These are phyloP conservation scores for Marmota flaviventris DNA, from an alignment of 2,113 vertebrate species.

Conservation along the genomic window DNA sequence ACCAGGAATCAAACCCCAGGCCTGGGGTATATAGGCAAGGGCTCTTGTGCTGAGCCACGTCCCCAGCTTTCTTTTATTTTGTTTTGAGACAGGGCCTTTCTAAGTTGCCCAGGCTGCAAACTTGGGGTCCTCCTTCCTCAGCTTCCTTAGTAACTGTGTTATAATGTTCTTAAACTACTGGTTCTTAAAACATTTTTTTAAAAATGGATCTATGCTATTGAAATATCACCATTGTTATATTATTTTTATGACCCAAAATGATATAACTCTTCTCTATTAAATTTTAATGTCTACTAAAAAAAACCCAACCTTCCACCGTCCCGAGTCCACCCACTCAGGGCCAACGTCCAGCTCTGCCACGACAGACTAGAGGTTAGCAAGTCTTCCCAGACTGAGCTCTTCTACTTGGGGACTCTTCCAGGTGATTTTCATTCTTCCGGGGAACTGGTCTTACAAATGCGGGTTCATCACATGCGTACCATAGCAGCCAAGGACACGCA, in stretches of 20 bases:
- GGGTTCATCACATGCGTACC: background rate
- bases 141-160: too few species aligned
- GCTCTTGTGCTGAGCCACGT: too few species aligned
- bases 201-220: background rate
- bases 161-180: too few species aligned
- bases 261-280: background rate
- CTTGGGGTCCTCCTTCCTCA: too few species aligned
- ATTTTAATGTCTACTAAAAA: background rate
- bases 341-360: background rate
- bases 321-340: background rate
- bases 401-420: background rate
- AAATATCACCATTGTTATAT: background rate
- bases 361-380: background rate
- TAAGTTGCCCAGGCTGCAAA: too few species aligned
- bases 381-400: background rate
- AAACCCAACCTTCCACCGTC: background rate
- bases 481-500: too few species aligned
- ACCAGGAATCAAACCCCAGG: too few species aligned
- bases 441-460: background rate
- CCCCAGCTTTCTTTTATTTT: too few species aligned
- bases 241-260: constrained; percentile 1
- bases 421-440: background rate
- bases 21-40: too few species aligned
- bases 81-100: too few species aligned
- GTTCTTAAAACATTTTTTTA: background rate